Evolutionary conservation across 2,113 vertebrate species (phyloP).

Genomic region (Piprites chloris): DNA sequence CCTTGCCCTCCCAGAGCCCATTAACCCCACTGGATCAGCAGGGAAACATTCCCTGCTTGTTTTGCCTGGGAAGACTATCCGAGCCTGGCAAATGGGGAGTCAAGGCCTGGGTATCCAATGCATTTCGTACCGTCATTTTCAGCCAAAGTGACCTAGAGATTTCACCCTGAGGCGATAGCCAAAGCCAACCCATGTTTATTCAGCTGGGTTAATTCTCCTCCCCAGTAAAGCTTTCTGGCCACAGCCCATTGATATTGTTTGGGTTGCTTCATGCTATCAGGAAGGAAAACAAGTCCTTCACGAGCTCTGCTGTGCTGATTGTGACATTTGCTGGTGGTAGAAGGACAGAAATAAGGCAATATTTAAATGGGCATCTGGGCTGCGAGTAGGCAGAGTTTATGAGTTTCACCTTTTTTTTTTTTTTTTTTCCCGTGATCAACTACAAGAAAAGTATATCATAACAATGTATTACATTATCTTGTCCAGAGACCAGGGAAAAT

Average conservation of each 20-base stretch:
- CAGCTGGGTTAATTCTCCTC: constrained; percentile 6
- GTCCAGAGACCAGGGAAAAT: not conserved
- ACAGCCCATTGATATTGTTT: not conserved
- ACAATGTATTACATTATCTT: not conserved
- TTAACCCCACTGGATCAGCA: not conserved
- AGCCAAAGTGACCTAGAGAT: constrained; percentile 21
- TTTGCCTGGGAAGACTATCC: not conserved
- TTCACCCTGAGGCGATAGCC: constrained; percentile 1
- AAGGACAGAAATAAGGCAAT: not conserved
- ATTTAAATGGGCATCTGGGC: not conserved
- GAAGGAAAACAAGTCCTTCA: constrained; percentile 12
- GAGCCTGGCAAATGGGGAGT: not conserved
- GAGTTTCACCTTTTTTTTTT: not conserved
- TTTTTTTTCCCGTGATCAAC: not conserved
- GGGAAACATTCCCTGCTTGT: not conserved
- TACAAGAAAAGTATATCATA: not conserved
- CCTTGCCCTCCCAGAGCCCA: not conserved
- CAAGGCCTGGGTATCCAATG: not conserved
- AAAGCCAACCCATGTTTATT: not conserved
- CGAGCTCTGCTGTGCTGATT: not conserved
- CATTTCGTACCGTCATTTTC: not conserved
- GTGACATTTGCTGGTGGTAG: not conserved
- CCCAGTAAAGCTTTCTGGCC: not conserved
- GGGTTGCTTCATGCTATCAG: not conserved
- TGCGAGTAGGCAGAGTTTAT: not conserved